Evolutionary conservation across 2,888 invertebrate genomes (phyloP).

Genomic region (Eudemis profundana): DNA sequence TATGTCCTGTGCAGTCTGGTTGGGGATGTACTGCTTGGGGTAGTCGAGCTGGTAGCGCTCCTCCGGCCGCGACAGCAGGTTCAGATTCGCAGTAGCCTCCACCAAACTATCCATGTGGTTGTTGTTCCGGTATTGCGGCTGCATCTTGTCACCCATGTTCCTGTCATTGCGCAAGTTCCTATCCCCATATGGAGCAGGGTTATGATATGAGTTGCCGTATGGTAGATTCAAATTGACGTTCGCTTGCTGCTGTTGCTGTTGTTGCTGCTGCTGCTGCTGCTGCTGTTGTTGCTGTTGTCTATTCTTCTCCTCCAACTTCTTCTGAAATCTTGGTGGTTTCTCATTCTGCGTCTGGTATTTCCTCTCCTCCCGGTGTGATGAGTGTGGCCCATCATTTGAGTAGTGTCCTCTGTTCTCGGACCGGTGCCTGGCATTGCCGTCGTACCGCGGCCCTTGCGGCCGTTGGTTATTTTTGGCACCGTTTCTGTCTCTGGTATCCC

Average conservation of each 20-base stretch:
- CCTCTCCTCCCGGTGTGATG: constrained; percentile 69
- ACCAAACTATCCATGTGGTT: constrained; percentile 69
- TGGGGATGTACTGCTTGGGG: constrained; percentile 63
- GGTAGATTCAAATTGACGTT: constrained; percentile 52
- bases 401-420: constrained; percentile 70
- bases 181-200: constrained; percentile 65
- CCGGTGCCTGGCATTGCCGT: constrained; percentile 63
- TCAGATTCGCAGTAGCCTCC: constrained; percentile 71
- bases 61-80: constrained; percentile 60
- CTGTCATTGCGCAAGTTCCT: constrained; percentile 66
- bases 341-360: constrained; percentile 79
- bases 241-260: constrained; percentile 57
- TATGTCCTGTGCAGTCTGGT: constrained; percentile 63
- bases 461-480: constrained; percentile 67
- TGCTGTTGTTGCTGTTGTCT: constrained; percentile 72
- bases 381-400: constrained; percentile 69
- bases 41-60: constrained; percentile 65
- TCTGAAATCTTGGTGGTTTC: constrained; percentile 87
- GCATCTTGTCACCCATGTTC: constrained; percentile 63
- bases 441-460: constrained; percentile 69
- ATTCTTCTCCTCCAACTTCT: constrained; percentile 79
- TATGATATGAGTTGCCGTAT: constrained; percentile 69
- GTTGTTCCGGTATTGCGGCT: constrained; percentile 60
- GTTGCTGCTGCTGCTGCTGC: constrained; percentile 58
- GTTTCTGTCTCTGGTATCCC: constrained; percentile 66